Base-by-base conservation (phyloP, 2,888 invertebrate genomes). In the Eretmocerus hayati region DNA sequence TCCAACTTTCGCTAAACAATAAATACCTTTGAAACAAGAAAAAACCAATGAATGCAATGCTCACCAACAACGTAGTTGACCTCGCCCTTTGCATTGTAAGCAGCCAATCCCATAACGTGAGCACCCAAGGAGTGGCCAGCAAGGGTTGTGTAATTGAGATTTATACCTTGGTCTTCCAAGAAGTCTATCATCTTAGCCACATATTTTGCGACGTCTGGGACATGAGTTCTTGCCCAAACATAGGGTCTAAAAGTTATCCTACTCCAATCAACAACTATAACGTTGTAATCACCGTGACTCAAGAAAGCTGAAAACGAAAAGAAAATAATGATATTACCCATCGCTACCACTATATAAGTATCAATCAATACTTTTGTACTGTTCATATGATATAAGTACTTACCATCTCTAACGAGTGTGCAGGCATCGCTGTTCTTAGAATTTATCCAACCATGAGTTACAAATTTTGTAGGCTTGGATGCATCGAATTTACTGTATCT, bases 41-140 rank as follows among this genome's bases (percentile, higher is more conserved):
- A 40, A 15, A 2, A 15, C 19, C 15, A 3, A 13, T 26, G 5
- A 19, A 9, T 16, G 19, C 21, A 21, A 21, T 16, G 42, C 53
- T 57, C 56, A 67, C 66, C 67, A 20, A 65, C 58, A n/a, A 64
- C 48, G 46, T 59, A 59, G 19, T 56, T 52, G 5, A 64, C 52
- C 15, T 41, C 58, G 11, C 49, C 30, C 1, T 48, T 51, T n/a
- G 62, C 48, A 31, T 62, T 54, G 37, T 56, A 58, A 8, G 58
- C 62, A n/a, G 63, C 60, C 9, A 67, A 46, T 31, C 67, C 68
- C 47, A 59, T 58, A 4, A 68, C 54, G 37, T 67, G 69, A 6
- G 62, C 67, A 4, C 67, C 69, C 4, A 69, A 58, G 2, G 68
- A 69, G 42, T 67, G 68, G 5, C 68, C 68, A 11, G 60, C 55